These are phyloP conservation scores for Hyperoplus lanceolatus DNA, from an alignment of 2,797 vertebrate genomes.

Conservation along the genomic window DNA sequence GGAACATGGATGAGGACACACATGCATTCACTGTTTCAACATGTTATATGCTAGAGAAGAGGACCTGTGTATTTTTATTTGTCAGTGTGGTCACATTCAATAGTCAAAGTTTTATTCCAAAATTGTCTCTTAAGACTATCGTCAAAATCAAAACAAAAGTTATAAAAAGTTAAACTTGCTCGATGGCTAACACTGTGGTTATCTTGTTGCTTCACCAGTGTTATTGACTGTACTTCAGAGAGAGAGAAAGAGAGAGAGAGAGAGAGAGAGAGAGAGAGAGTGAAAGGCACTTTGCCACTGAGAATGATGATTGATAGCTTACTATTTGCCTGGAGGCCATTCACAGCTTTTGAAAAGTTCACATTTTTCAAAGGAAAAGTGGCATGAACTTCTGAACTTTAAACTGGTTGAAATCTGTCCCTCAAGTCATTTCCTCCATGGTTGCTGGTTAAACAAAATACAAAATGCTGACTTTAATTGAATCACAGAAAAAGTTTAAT, in stretches of 20 bases:
- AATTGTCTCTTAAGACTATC: background rate
- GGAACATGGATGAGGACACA: slow-evolving; percentile 44
- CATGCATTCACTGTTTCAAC: slow-evolving; percentile 12
- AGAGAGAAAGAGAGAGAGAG: background rate
- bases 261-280: background rate
- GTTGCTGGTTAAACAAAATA: slow-evolving; percentile 34
- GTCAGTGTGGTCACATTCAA: slow-evolving; percentile 12
- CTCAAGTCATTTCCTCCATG: slow-evolving; percentile 54
- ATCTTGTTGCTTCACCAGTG: background rate
- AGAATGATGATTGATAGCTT: slow-evolving; percentile 4
- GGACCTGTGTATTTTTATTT: slow-evolving; percentile 3
- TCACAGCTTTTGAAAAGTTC: slow-evolving; percentile 30
- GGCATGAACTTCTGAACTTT: slow-evolving; percentile 35
- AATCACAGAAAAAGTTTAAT: slow-evolving; percentile 71
- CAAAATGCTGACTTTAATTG: slow-evolving; percentile 67
- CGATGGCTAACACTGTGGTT: background rate
- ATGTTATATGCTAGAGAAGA: slow-evolving; percentile 13
- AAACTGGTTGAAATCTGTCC: slow-evolving; percentile 39
- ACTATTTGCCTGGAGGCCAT: slow-evolving; percentile 8
- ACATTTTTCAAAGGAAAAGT: slow-evolving; percentile 22
- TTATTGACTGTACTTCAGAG: slow-evolving; percentile 10
- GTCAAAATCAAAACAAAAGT: background rate
- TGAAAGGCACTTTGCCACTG: background rate
- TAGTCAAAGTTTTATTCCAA: background rate
- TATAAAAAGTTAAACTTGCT: slow-evolving; percentile 11